Conservation (phyloP, 1,140 invertebrate genomes). For the Chionoecetes opilio region DNA sequence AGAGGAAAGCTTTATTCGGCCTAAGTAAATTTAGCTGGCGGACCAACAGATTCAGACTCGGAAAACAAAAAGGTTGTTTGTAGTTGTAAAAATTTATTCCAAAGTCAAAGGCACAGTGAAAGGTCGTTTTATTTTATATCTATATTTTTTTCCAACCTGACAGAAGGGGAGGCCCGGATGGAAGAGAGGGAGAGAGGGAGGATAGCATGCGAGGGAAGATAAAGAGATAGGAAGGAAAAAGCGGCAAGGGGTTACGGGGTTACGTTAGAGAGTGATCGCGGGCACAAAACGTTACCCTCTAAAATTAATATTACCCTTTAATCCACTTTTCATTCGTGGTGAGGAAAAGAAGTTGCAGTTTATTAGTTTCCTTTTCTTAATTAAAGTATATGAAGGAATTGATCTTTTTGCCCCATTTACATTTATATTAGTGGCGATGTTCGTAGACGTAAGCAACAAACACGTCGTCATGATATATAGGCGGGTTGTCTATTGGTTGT, state of each 20-base stretch:
- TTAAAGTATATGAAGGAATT: too few species aligned
- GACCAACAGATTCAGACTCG: slow-evolving; percentile 16
- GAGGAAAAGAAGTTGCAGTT: too few species aligned
- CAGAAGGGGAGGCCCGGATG: neutral
- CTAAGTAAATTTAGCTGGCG: slow-evolving; percentile 10
- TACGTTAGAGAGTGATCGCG: neutral
- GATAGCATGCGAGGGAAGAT: neutral
- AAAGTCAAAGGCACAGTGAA: slow-evolving; percentile 29
- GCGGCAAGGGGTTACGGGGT: neutral
- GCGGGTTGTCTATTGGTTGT: neutral
- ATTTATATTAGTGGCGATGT: too few species aligned
- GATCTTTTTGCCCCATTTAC: too few species aligned
- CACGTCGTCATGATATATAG: too few species aligned
- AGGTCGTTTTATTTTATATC: slow-evolving; percentile 10
- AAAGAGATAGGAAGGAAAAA: neutral
- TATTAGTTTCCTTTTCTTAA: too few species aligned
- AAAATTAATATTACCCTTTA: too few species aligned
- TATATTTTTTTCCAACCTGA: neutral
- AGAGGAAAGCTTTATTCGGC: neutral
- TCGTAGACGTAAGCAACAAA: too few species aligned
- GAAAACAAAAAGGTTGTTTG: neutral
- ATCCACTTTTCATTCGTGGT: too few species aligned
- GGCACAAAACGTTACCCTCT: too few species aligned
- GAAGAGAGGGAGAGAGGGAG: neutral
- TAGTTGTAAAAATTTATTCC: slow-evolving; percentile 20